Evolutionary conservation across 2,113 vertebrate species (phyloP).

Genomic region (Lipophrys pholis): DNA sequence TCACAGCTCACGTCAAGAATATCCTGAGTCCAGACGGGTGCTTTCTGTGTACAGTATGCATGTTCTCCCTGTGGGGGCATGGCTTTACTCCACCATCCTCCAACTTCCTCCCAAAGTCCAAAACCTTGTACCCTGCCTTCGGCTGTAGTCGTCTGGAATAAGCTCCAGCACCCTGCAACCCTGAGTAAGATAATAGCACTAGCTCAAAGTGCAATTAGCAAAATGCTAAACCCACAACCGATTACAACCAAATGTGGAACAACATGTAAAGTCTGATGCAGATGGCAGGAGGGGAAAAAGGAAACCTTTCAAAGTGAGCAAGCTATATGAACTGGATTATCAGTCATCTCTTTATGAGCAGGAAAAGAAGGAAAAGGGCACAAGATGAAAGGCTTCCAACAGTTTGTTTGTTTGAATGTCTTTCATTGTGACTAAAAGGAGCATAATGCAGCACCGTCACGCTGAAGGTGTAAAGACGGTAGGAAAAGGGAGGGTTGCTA

Average conservation of each 20-base stretch:
- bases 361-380: constrained; percentile 10
- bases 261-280: not conserved
- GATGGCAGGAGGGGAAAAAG: not conserved
- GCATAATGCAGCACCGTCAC: constrained; percentile 38
- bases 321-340: constrained; percentile 6
- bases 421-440: constrained; percentile 57
- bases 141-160: too few species aligned
- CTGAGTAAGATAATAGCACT: too few species aligned
- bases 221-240: not conserved
- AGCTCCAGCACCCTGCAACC: too few species aligned
- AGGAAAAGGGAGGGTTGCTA: constrained; percentile 8
- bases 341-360: constrained; percentile 19
- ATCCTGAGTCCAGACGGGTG: too few species aligned
- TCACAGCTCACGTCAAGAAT: too few species aligned
- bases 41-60: too few species aligned
- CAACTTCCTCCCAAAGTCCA: too few species aligned
- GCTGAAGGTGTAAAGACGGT: constrained; percentile 23
- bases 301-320: constrained; percentile 6
- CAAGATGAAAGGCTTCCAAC: constrained; percentile 41
- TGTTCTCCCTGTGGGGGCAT: too few species aligned
- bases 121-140: too few species aligned
- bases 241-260: constrained; percentile 8
- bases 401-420: constrained; percentile 30
- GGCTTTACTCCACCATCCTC: too few species aligned
- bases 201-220: not conserved